phyloP scores from a whole-genome alignment of 2,797 vertebrate genomes.

The Argya squamiceps region DNA sequence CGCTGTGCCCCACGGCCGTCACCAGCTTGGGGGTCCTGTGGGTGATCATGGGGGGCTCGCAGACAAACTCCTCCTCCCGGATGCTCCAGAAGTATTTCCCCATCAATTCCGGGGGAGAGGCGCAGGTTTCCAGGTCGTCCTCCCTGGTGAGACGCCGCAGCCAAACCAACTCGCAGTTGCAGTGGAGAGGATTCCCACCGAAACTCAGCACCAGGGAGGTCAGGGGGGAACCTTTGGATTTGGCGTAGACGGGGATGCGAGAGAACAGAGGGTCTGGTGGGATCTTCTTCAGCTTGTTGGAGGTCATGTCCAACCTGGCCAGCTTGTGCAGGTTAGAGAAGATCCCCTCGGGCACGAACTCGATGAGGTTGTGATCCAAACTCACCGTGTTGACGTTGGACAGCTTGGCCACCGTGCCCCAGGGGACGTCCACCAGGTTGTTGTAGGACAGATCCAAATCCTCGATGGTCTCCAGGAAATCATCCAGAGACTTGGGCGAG shows the following conservation, averaged over 20 bases:
- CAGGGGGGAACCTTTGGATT: constrained; percentile 83
- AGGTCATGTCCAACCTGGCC: constrained; percentile 88
- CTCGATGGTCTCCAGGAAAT: background rate
- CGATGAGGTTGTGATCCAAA: background rate
- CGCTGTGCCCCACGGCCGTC: constrained; percentile 81
- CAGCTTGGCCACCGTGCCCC: background rate
- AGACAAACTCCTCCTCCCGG: constrained; percentile 88
- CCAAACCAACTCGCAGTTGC: constrained; percentile 92
- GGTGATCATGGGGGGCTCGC: constrained; percentile 88
- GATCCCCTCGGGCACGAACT: background rate
- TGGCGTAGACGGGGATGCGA: constrained; percentile 87
- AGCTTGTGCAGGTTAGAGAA: background rate
- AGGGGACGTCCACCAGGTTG: fast-evolving
- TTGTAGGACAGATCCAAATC: background rate
- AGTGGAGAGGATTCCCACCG: constrained; percentile 89
- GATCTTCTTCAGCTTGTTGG: constrained; percentile 91
- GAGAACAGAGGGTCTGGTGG: constrained; percentile 88
- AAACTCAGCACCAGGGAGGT: constrained; percentile 87
- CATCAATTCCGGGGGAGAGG: constrained; percentile 83
- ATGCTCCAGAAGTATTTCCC: constrained; percentile 93
- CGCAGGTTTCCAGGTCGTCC: constrained; percentile 90
- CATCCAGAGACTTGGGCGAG: fast-evolving
- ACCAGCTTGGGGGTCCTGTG: constrained; percentile 85
- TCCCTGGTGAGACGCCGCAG: constrained; percentile 85
- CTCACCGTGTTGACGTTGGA: background rate